A percentile compares a stretch with the other conserved stretches of the same genome.
Conservation (phyloP, 2,797 vertebrate species). For the Poecile montanus region DNA sequence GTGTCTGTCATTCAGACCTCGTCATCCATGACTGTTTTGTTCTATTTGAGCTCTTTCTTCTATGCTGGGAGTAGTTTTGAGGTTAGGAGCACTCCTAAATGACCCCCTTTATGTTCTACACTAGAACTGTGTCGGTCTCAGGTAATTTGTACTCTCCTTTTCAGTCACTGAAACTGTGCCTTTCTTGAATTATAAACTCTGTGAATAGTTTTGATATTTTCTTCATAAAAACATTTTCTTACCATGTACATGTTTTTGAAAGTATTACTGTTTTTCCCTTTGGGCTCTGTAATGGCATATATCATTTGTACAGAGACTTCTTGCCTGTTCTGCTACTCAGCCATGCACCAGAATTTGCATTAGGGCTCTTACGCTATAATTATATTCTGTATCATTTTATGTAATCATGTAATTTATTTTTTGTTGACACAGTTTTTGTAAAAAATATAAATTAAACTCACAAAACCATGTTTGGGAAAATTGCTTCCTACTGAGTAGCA, state of each 20-base stretch:
- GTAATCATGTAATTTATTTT: not conserved
- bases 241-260: not conserved
- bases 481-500: not conserved
- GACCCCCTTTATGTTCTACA: not conserved
- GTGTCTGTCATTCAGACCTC: slow-evolving; percentile 11
- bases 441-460: not conserved
- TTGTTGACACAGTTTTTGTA: not conserved
- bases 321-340: not conserved
- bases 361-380: not conserved
- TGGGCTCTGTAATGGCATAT: not conserved
- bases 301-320: not conserved
- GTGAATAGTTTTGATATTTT: not conserved
- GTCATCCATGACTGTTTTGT: not conserved
- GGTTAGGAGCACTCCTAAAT: not conserved
- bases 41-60: not conserved
- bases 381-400: not conserved
- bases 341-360: not conserved
- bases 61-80: not conserved
- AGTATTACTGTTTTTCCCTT: not conserved
- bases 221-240: not conserved
- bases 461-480: not conserved
- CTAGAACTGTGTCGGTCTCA: not conserved
- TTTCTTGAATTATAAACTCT: not conserved
- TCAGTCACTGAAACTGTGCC: not conserved
- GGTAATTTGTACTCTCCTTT: not conserved